phyloP scores from a whole-genome alignment of 2,888 invertebrate species.

The Amblyteles armatorius region DNA sequence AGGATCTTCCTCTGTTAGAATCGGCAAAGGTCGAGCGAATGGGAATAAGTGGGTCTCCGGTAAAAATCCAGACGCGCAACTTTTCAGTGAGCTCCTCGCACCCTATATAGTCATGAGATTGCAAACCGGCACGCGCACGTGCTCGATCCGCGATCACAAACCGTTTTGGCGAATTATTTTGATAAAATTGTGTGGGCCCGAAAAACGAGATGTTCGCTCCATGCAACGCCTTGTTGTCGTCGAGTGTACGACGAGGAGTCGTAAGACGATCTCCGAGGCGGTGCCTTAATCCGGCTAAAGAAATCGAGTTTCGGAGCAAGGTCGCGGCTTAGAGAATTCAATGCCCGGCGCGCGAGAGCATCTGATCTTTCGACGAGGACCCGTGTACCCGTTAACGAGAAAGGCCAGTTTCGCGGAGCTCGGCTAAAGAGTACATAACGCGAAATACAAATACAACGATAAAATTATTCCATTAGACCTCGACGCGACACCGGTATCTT shows the following conservation, averaged over 20 bases:
- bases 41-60: conserved; percentile 51
- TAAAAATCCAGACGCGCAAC: conserved; percentile 45
- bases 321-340: conserved; percentile 56
- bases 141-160: not conserved
- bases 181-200: not conserved
- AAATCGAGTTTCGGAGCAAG: conserved; percentile 61
- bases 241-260: conserved; percentile 6
- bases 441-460: conserved; percentile 28
- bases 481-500: conserved; percentile 6
- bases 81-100: conserved; percentile 36
- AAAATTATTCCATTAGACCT: conserved; percentile 33
- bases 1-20: not conserved
- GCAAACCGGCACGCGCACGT: conserved; percentile 59
- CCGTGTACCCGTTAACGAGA: conserved; percentile 8
- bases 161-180: conserved; percentile 16
- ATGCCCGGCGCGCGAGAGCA: conserved; percentile 51
- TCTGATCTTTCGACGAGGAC: conserved; percentile 27
- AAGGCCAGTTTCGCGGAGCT: not conserved
- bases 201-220: not conserved
- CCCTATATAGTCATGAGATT: conserved; percentile 57
- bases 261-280: conserved; percentile 47
- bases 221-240: not conserved
- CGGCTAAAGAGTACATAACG: conserved; percentile 1
- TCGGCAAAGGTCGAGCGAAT: conserved; percentile 9
- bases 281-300: conserved; percentile 51